These are phyloP conservation scores for Drosophila melanosoma DNA, from an alignment of 2,888 invertebrate species.

Conservation along the genomic window DNA sequence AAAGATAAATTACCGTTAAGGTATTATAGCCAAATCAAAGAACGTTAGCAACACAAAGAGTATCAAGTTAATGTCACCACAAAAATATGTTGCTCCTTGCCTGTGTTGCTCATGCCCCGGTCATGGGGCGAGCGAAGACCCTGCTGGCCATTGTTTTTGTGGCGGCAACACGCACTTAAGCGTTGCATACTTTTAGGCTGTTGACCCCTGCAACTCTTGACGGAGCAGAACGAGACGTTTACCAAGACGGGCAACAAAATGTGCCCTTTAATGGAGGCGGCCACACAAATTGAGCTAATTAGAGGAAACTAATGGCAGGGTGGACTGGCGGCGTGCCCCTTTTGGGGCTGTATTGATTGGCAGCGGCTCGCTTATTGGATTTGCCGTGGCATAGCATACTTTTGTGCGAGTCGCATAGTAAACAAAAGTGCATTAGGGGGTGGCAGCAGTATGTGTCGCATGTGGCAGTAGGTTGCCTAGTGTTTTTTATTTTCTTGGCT, in stretches of 20 bases:
- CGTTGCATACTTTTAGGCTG: conserved; percentile 78
- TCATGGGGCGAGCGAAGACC: conserved; percentile 41
- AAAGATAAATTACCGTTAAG: background rate
- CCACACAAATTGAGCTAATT: conserved; percentile 51
- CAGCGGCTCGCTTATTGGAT: conserved; percentile 61
- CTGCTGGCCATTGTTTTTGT: conserved; percentile 43
- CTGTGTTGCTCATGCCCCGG: conserved; percentile 8
- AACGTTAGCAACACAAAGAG: conserved; percentile 11
- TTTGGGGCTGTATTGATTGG: conserved; percentile 65
- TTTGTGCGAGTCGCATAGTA: conserved; percentile 51
- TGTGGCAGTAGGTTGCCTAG: background rate
- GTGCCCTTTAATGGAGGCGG: conserved; percentile 31
- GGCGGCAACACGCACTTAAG: conserved; percentile 57
- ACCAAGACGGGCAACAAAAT: conserved; percentile 27
- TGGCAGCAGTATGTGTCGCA: background rate
- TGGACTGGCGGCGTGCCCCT: background rate
- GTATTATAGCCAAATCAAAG: background rate
- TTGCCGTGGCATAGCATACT: conserved; percentile 50
- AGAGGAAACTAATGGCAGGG: background rate
- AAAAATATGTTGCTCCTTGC: background rate
- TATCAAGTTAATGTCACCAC: conserved; percentile 19
- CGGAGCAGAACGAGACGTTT: background rate
- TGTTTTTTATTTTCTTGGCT: conserved; percentile 25
- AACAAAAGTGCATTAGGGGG: conserved; percentile 69
- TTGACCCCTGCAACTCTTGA: conserved; percentile 67